Conservation (phyloP, 1,140 invertebrate genomes). For the Pseudachorutes palmiensis region DNA sequence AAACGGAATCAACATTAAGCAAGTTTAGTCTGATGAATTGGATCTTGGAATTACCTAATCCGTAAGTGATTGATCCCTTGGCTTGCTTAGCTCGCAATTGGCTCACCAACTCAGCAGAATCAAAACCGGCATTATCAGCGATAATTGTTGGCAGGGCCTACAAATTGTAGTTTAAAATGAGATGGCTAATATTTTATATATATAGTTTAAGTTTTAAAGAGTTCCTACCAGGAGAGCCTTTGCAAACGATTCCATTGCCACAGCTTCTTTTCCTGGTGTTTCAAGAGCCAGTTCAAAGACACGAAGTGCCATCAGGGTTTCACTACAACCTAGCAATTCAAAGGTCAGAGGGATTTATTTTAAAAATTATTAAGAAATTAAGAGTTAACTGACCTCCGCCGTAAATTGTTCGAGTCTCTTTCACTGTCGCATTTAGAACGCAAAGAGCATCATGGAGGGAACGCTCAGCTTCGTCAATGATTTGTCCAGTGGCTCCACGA, state of each 20-base stretch:
- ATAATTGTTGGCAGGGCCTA: slow-evolving; percentile 86
- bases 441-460: slow-evolving; percentile 97
- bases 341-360: neutral
- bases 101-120: slow-evolving; percentile 88
- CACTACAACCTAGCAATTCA: slow-evolving; percentile 59
- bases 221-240: slow-evolving; percentile 56
- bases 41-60: slow-evolving; percentile 58
- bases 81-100: slow-evolving; percentile 83
- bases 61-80: slow-evolving; percentile 63
- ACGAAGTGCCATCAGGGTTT: slow-evolving; percentile 94
- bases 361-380: slow-evolving; percentile 9
- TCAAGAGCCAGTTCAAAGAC: slow-evolving; percentile 72
- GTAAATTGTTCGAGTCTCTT: slow-evolving; percentile 80
- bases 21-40: neutral
- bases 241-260: slow-evolving; percentile 95
- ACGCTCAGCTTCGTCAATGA: slow-evolving; percentile 96
- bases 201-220: slow-evolving; percentile 42
- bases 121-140: slow-evolving; percentile 97
- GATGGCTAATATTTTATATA: too few species aligned
- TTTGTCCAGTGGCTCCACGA: slow-evolving; percentile 97
- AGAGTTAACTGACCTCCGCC: slow-evolving; percentile 64
- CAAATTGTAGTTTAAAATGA: too few species aligned
- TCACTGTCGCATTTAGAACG: slow-evolving; percentile 90
- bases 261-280: slow-evolving; percentile 93
- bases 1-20: neutral